Percentiles rank a stretch among this genome's conserved stretches.
These are phyloP conservation scores for Diadumene lineata DNA, from an alignment of 92 coral and sea anemone species.

Conservation along the genomic window DNA sequence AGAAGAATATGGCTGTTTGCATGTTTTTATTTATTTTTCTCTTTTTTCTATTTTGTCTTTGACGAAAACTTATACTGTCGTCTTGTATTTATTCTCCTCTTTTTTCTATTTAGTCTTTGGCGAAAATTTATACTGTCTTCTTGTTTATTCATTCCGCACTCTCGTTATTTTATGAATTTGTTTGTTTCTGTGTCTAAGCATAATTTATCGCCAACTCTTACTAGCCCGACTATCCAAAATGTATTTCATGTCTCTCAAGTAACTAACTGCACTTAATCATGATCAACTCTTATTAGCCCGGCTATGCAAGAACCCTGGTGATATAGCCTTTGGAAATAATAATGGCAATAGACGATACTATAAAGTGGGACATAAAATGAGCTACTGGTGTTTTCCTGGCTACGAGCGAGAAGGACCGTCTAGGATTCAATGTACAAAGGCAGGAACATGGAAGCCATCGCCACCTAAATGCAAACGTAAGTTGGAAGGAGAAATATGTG, in stretches of 20 bases:
- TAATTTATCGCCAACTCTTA: background rate
- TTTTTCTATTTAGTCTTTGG: background rate
- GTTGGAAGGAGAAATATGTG: no score
- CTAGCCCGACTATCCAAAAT: background rate
- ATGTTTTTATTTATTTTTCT: background rate
- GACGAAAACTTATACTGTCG: no score
- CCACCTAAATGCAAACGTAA: constrained; percentile 46
- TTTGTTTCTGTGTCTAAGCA: background rate
- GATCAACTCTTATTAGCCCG: constrained; percentile 21
- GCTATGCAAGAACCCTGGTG: constrained; percentile 58
- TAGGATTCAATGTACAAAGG: constrained; percentile 23
- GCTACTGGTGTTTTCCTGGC: constrained; percentile 37
- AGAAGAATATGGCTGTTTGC: no score
- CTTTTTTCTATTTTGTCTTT: background rate
- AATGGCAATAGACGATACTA: background rate
- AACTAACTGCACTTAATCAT: background rate
- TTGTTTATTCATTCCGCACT: background rate
- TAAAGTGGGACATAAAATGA: constrained; percentile 26
- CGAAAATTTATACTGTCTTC: background rate
- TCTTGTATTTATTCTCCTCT: no score
- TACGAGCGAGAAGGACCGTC: constrained; percentile 23
- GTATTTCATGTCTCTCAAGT: background rate
- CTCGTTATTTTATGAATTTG: background rate
- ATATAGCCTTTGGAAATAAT: constrained; percentile 27
- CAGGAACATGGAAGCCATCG: constrained; percentile 37